Evolutionary conservation across 2,113 vertebrate genomes (phyloP).

Genomic region (Corythornis madagascariensis): DNA sequence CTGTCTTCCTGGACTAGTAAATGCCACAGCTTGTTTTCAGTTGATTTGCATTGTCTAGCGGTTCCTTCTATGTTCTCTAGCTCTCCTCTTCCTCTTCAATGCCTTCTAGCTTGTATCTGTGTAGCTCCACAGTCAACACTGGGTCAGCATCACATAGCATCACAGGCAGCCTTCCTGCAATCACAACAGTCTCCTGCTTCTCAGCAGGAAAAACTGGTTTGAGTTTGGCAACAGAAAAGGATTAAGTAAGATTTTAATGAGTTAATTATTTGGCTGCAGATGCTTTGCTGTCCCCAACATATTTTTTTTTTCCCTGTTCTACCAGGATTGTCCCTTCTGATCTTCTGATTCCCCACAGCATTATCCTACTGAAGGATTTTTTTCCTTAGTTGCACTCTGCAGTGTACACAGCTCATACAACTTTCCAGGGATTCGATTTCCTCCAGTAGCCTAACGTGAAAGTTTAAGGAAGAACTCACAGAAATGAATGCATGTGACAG

Average conservation of each 20-base stretch:
- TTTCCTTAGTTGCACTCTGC: not conserved
- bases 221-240: not conserved
- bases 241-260: not conserved
- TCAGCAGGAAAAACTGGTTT: not conserved
- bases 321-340: not conserved
- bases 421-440: not conserved
- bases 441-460: not conserved
- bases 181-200: not conserved
- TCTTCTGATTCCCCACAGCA: not conserved
- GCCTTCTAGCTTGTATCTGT: not conserved
- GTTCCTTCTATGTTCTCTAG: not conserved
- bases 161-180: not conserved
- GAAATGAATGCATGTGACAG: not conserved
- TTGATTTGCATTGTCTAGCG: not conserved
- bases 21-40: not conserved
- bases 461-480: not conserved
- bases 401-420: not conserved
- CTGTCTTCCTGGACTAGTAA: not conserved
- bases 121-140: not conserved
- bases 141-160: not conserved
- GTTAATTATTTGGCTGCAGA: not conserved
- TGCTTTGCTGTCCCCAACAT: not conserved
- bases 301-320: not conserved
- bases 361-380: not conserved
- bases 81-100: not conserved